Conservation (phyloP, 2,113 vertebrate genomes). For the Erythrolamprus reginae region DNA sequence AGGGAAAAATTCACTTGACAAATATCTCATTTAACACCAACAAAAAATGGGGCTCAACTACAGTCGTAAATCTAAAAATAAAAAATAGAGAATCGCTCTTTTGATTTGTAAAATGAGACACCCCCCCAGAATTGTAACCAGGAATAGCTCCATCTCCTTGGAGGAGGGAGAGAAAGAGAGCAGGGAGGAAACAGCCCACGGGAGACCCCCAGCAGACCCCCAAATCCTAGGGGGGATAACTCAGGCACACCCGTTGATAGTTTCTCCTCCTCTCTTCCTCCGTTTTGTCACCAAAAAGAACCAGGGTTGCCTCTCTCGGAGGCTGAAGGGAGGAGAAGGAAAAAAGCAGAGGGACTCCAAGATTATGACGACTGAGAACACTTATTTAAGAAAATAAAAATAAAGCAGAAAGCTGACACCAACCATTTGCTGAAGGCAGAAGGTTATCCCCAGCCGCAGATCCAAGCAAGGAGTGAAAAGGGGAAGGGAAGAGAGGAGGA, state of each 20-base stretch:
- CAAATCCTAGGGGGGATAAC: background rate
- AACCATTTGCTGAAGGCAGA: constrained; percentile 88
- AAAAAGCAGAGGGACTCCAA: background rate
- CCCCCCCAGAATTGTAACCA: background rate
- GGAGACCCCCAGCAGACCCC: background rate
- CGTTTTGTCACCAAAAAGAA: background rate
- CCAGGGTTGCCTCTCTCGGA: background rate
- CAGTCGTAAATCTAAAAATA: background rate
- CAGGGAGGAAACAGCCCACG: background rate
- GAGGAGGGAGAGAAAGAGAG: no score
- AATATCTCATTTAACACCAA: no score
- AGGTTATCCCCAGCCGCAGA: constrained; percentile 76
- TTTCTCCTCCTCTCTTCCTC: background rate
- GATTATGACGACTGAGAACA: background rate
- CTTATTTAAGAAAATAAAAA: constrained; percentile 5
- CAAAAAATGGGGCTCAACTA: no score
- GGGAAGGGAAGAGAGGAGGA: background rate
- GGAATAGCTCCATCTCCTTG: background rate
- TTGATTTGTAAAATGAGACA: background rate
- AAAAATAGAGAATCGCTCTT: no score
- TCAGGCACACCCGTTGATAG: background rate
- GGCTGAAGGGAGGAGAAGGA: background rate
- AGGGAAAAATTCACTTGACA: no score
- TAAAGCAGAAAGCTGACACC: constrained; percentile 73
- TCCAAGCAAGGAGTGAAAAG: constrained; percentile 47